These are phyloP conservation scores for Batillaria attramentaria DNA, from an alignment of 1,140 invertebrate genomes.

Conservation along the genomic window DNA sequence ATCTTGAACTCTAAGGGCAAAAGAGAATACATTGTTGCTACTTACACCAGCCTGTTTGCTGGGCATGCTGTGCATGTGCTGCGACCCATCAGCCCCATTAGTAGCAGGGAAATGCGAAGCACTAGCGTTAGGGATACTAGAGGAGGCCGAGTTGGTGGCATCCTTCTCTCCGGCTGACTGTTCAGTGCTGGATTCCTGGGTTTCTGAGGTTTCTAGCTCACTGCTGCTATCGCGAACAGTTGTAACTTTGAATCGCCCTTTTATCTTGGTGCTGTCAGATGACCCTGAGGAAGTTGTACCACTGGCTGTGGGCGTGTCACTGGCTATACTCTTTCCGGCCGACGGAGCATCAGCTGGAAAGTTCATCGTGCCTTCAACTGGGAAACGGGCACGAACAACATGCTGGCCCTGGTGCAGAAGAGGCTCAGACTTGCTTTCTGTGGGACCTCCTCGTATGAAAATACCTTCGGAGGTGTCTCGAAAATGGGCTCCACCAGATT, in stretches of 20 bases:
- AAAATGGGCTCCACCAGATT: no score
- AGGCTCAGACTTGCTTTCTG: conserved; percentile 27
- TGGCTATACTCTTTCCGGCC: no score
- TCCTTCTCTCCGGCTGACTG: conserved; percentile 31
- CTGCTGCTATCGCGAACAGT: conserved; percentile 31
- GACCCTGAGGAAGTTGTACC: neutral
- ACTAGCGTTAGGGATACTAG: neutral
- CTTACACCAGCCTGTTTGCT: conserved; percentile 23
- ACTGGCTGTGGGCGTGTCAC: no score
- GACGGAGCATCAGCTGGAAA: no score
- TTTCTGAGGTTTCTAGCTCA: conserved; percentile 23
- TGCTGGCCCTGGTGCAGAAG: conserved; percentile 18
- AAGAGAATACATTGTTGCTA: conserved; percentile 1
- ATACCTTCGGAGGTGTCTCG: conserved; percentile 1
- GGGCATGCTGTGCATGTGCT: conserved; percentile 28
- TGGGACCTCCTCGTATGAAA: conserved; percentile 7
- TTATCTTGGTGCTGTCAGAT: conserved; percentile 10
- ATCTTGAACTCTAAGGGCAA: conserved; percentile 24
- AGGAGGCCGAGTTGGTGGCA: conserved; percentile 31
- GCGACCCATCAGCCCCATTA: conserved; percentile 35
- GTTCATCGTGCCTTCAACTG: no score
- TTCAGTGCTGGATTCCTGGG: neutral
- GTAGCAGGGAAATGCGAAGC: conserved; percentile 38
- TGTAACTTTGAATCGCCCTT: conserved; percentile 49
- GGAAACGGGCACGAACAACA: neutral